Evolutionary conservation across 92 coral and sea anemone genomes (phyloP), one percentile per base, ranked within the genome.

Genomic region (Chrysogorgia sp.): DNA sequence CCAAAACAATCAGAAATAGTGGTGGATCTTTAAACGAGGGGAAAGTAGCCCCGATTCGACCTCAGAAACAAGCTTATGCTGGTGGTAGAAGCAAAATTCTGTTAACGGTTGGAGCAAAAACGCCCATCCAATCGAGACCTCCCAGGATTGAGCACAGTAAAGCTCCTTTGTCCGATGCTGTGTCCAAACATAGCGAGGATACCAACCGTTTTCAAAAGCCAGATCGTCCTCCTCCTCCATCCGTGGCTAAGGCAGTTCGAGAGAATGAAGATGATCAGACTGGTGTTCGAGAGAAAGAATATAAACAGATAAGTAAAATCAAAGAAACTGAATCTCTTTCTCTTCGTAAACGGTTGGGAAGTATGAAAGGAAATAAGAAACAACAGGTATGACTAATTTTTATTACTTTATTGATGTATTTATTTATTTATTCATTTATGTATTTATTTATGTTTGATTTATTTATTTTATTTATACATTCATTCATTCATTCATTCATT

Each of bases 341-440:
- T 23, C 48, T 48, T 0, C 58, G 59, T 1, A 43, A 69, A 37
- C 76, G 76, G 34, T 49, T 69, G 43, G 76, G 43, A 47, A 69
- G 40, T 15, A 15, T 69, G 25, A 69, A 69, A 49, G 26, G 28
- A 0, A 13, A 55, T 21, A 47, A 43, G 22, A 69, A 69, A 48
- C 60, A 47, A 69, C 76, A 69, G 23, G 40, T 33, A 5, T 55
- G 31, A 45, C 24, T 40, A n/a, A n/a, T 34, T 50, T 67, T 19
- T n/a, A 15, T 14, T 23, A 24, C 10, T 10, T 58, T 22, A 1
- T 58, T 25, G 24, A 6, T 7, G 30, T n/a, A n/a, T n/a, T n/a
- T n/a, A n/a, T n/a, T n/a, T n/a, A n/a, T n/a, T n/a, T n/a, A n/a
- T n/a, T n/a, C n/a, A n/a, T n/a, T n/a, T n/a, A n/a, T n/a, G n/a